Conservation (phyloP, 1,140 invertebrate species). For the Solenopsis invicta region DNA sequence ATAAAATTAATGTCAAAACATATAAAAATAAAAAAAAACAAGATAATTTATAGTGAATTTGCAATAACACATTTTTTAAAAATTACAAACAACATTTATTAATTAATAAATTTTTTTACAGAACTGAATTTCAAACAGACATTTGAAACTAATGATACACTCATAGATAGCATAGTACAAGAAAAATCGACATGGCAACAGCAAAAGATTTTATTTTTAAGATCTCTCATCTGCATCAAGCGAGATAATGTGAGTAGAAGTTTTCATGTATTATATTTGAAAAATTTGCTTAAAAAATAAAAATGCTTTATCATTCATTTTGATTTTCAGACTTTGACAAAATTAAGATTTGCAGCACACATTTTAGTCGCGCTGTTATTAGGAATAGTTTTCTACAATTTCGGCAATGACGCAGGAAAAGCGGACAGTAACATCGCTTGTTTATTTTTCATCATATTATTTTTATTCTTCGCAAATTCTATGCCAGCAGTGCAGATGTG, state of each 20-base stretch:
- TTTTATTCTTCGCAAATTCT: slow-evolving; percentile 95
- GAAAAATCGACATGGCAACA: slow-evolving; percentile 87
- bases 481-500: slow-evolving; percentile 96
- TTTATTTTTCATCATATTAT: slow-evolving; percentile 94
- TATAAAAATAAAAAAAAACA: not conserved
- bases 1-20: not conserved
- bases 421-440: slow-evolving; percentile 93
- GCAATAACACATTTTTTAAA: not conserved
- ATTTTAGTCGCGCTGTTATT: slow-evolving; percentile 93
- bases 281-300: slow-evolving; percentile 1
- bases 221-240: slow-evolving; percentile 89
- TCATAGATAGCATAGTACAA: not conserved
- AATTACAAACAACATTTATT: not conserved
- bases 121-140: not conserved
- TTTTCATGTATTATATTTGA: not conserved
- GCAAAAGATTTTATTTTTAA: slow-evolving; percentile 88
- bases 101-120: slow-evolving; percentile 24
- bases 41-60: not conserved
- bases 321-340: slow-evolving; percentile 91
- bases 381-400: slow-evolving; percentile 93
- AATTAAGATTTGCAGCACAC: slow-evolving; percentile 91
- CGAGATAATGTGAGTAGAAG: slow-evolving; percentile 88
- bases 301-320: slow-evolving; percentile 53
- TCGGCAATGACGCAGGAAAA: slow-evolving; percentile 93
- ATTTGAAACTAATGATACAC: not conserved